A percentile compares a stretch with the other conserved stretches of the same genome.
Evolutionary conservation across 2,113 vertebrate genomes (phyloP).

Genomic region (Dromaius novaehollandiae): DNA sequence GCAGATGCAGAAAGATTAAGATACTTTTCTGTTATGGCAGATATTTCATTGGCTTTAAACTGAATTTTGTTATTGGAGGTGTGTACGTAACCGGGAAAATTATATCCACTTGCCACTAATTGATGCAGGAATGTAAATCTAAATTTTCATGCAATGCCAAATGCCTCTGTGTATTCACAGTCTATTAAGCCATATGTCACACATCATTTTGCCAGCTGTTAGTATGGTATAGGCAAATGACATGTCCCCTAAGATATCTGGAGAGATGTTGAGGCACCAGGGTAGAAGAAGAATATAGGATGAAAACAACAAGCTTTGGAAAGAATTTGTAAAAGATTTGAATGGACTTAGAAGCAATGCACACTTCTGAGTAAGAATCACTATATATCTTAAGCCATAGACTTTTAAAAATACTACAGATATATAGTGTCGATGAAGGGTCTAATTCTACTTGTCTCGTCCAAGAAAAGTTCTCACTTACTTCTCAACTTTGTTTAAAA

Average conservation of each 20-base stretch:
- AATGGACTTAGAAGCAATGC: background rate
- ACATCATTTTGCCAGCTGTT: conserved; percentile 18
- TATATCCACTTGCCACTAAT: background rate
- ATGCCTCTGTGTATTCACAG: background rate
- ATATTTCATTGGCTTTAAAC: background rate
- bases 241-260: background rate
- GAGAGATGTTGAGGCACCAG: background rate
- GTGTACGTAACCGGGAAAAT: background rate
- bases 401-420: background rate
- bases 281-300: background rate
- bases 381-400: background rate
- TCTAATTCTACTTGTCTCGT: background rate
- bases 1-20: background rate
- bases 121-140: conserved; percentile 12
- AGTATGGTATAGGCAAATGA: background rate
- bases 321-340: background rate
- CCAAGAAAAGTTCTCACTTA: background rate
- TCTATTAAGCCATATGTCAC: conserved; percentile 24
- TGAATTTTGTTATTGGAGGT: background rate
- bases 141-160: conserved; percentile 23
- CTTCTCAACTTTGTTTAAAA: background rate
- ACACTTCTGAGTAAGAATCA: background rate
- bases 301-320: background rate
- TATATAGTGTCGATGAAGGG: background rate
- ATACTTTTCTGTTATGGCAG: background rate